These are phyloP conservation scores for Tyrannus savana DNA, from an alignment of 2,113 vertebrate genomes.

Conservation along the genomic window DNA sequence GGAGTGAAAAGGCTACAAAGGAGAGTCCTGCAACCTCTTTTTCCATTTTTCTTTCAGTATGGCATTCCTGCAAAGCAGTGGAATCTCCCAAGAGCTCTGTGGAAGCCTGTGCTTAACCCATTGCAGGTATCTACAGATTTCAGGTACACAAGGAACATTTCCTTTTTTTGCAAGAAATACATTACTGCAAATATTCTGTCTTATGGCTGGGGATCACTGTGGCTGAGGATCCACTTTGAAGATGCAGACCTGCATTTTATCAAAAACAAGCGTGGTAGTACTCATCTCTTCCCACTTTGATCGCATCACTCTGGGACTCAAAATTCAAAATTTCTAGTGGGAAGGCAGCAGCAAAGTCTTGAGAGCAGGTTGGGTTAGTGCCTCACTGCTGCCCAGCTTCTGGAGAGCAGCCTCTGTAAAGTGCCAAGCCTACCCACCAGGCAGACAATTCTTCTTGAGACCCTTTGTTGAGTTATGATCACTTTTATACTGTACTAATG, in stretches of 20 bases:
- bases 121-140: background rate
- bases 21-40: background rate
- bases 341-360: background rate
- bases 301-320: background rate
- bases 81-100: background rate
- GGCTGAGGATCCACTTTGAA: background rate
- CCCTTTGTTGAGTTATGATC: background rate
- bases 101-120: background rate
- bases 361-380: background rate
- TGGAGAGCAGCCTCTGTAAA: background rate
- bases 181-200: background rate
- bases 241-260: fast-evolving
- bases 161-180: background rate
- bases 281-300: background rate
- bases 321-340: background rate
- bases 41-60: background rate
- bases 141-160: background rate
- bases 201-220: fast-evolving
- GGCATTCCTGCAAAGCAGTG: background rate
- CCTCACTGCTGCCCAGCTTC: background rate
- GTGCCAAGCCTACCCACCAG: background rate
- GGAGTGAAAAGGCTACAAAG: background rate
- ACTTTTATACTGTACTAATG: background rate
- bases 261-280: background rate
- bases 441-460: background rate